Conservation (phyloP, 2,888 invertebrate species). For the Cacoxenus indagator region DNA sequence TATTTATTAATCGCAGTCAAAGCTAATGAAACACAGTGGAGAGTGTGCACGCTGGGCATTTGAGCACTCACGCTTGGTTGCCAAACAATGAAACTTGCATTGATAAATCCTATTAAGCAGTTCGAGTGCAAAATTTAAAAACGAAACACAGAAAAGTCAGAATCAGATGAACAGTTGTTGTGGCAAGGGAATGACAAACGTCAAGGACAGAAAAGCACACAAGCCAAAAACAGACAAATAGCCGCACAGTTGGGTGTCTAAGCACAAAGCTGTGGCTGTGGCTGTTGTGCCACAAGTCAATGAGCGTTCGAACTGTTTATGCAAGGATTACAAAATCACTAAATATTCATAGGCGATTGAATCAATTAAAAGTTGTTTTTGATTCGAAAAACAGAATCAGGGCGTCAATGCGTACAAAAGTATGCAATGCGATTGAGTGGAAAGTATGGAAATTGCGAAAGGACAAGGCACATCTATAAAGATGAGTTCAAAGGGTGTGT, state of each 20-base stretch:
- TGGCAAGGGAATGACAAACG: neutral
- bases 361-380: slow-evolving; percentile 16
- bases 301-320: neutral
- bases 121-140: neutral
- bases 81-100: neutral
- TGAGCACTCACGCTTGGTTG: neutral
- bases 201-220: neutral
- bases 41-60: too few species aligned
- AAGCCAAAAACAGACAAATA: neutral
- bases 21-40: too few species aligned
- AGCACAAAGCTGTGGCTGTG: neutral
- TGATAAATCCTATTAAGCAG: neutral
- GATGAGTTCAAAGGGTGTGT: neutral
- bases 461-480: neutral
- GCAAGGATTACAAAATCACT: slow-evolving; percentile 4
- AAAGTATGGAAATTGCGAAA: neutral
- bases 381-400: neutral
- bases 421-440: neutral
- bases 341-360: slow-evolving; percentile 16
- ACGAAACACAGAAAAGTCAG: too few species aligned
- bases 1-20: too few species aligned
- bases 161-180: too few species aligned
- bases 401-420: slow-evolving; percentile 21
- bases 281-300: neutral
- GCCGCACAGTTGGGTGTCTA: neutral